Evolutionary conservation across 2,113 vertebrate species (phyloP).

Genomic region (Macaca mulatta): DNA sequence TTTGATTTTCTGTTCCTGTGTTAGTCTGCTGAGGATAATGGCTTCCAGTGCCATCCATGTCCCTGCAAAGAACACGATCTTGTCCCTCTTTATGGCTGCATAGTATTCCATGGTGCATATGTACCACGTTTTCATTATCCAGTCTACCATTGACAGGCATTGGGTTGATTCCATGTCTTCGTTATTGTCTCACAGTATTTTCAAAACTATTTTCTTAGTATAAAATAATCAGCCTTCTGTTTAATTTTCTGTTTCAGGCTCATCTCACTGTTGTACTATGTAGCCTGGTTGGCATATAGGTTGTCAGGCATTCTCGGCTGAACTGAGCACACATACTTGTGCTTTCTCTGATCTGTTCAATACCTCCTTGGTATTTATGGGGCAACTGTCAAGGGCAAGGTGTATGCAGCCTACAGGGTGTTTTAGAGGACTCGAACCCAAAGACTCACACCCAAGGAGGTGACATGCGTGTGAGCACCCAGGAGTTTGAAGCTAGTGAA

Average conservation of each 20-base stretch:
- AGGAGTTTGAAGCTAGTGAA: not conserved
- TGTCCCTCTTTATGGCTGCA: no score
- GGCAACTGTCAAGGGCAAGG: not conserved
- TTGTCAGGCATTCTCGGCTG: no score
- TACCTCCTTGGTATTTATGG: fast-evolving
- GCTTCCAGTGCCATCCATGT: no score
- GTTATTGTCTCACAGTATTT: not conserved
- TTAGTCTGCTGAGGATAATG: no score
- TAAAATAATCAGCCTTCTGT: not conserved
- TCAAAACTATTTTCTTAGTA: not conserved
- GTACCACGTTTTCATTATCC: no score
- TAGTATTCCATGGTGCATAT: no score
- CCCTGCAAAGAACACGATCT: no score
- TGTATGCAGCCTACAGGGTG: fast-evolving
- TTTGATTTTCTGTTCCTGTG: no score
- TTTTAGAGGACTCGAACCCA: fast-evolving
- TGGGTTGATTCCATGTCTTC: not conserved
- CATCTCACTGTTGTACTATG: not conserved
- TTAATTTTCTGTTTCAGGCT: not conserved
- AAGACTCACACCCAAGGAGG: not conserved
- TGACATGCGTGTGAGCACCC: not conserved
- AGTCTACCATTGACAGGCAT: no score
- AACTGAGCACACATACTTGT: not conserved
- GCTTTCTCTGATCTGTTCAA: no score
- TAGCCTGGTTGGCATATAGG: fast-evolving